Percentiles rank a stretch among this genome's conserved stretches.
These are phyloP conservation scores for Parascotia fuliginaria DNA, from an alignment of 2,888 invertebrate species.

Conservation along the genomic window DNA sequence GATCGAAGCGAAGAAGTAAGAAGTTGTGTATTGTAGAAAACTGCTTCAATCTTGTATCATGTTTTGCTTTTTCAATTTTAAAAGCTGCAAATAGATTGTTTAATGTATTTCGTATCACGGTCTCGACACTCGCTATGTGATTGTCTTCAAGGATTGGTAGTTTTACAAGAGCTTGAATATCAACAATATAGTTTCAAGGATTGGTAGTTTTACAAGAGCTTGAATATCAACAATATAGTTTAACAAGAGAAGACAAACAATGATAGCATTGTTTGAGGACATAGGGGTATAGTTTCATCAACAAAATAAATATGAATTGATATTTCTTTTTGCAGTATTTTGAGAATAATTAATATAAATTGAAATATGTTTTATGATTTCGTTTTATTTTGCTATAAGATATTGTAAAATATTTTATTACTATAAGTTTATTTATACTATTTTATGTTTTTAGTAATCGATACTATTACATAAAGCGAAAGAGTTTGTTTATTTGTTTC, in stretches of 20 bases:
- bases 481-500: too few species aligned
- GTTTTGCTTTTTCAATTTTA: conserved; percentile 42
- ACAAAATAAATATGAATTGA: too few species aligned
- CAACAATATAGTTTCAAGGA: conserved; percentile 25
- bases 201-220: conserved; percentile 40
- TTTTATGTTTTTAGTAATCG: too few species aligned
- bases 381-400: not conserved
- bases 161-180: conserved; percentile 37
- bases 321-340: not conserved
- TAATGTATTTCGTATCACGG: conserved; percentile 47
- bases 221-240: conserved; percentile 16
- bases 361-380: conserved; percentile 6
- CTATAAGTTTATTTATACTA: too few species aligned
- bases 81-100: conserved; percentile 58
- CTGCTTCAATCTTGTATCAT: conserved; percentile 49
- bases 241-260: conserved; percentile 26
- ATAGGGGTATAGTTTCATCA: conserved; percentile 12
- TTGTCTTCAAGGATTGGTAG: conserved; percentile 41
- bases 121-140: conserved; percentile 48
- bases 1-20: conserved; percentile 58
- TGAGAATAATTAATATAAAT: not conserved
- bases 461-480: too few species aligned
- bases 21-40: conserved; percentile 56
- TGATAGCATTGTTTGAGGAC: conserved; percentile 20
- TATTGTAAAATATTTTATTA: not conserved